Evolutionary conservation across 64 coral and sea anemone species (phyloP).

Genomic region (Orbicella faveolata): DNA sequence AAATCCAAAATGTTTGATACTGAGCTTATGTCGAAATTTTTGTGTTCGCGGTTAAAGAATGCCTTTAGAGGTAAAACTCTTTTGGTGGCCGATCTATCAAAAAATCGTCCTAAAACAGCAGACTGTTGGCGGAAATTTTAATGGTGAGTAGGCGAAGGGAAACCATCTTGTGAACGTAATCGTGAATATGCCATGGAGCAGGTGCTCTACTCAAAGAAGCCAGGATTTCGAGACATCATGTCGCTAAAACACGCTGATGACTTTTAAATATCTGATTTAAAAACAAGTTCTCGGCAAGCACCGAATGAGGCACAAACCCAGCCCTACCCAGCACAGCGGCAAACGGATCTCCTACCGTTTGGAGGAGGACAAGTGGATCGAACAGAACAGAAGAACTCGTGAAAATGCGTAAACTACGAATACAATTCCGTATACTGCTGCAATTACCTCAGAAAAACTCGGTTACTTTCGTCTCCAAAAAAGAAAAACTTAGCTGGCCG

Average conservation of each 20-base stretch:
- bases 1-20: too few species aligned
- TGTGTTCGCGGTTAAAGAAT: neutral
- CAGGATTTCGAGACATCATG: conserved; percentile 5
- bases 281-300: neutral
- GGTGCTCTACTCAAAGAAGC: conserved; percentile 25
- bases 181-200: neutral
- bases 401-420: neutral
- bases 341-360: neutral
- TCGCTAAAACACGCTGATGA: conserved; percentile 1
- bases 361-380: too few species aligned
- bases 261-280: conserved; percentile 24
- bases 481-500: neutral
- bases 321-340: neutral
- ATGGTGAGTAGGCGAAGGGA: neutral
- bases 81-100: neutral
- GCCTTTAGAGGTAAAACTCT: neutral
- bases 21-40: neutral
- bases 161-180: conserved; percentile 22
- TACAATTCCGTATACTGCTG: neutral
- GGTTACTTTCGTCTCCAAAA: neutral
- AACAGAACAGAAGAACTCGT: neutral
- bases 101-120: neutral
- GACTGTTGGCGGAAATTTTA: conserved; percentile 8
- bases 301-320: neutral
- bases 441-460: neutral